Evolutionary conservation across 2,113 vertebrate genomes (phyloP), one percentile per base, ranked within the genome.

Genomic region (Empidonax traillii): DNA sequence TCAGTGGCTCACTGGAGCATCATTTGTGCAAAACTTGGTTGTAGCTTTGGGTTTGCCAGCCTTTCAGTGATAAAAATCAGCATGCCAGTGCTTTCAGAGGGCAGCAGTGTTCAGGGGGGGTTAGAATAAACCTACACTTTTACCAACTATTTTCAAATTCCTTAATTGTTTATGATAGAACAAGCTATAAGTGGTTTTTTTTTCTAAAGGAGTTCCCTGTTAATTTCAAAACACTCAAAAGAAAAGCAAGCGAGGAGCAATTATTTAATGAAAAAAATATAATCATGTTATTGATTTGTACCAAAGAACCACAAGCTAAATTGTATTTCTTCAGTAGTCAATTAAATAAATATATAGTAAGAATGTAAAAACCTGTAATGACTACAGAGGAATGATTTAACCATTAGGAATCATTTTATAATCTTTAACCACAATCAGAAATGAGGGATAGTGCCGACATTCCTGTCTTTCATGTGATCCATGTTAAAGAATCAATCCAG

Each of bases 1-100:
- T 25, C 27, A 0, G 49, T 33, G 4, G 0, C 53, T 41, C 62
- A 4, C 56, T 17, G 4, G 31, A 2, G 2, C 0, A 0, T 8
- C n/a, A 15, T 61, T 46, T 28, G 4, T 47, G 24, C 25, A 30
- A 9, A 59, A 37, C 25, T 11, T 11, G 4, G 7, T 2, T 3
- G 3, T 9, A n/a, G 31, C 24, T 63, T 63, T n/a, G 56, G 7
- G 39, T 71, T 59, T 63, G 28, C 16, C 39, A 56, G 12, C 62
- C 49, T 33, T 43, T 13, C 10, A 31, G 15, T 13, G 76, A 46
- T n/a, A 24, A 37, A 66, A 91, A 43, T 53, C 3, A 74, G 30
- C 17, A 3, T 22, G 43, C 12, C 1, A 0, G 9, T 59, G 46
- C 62, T 59, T 71, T 55, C 47, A 30, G 65, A 66, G 33, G 68